Base-by-base conservation (phyloP, 2,113 vertebrate genomes). In the Vombatus ursinus region DNA sequence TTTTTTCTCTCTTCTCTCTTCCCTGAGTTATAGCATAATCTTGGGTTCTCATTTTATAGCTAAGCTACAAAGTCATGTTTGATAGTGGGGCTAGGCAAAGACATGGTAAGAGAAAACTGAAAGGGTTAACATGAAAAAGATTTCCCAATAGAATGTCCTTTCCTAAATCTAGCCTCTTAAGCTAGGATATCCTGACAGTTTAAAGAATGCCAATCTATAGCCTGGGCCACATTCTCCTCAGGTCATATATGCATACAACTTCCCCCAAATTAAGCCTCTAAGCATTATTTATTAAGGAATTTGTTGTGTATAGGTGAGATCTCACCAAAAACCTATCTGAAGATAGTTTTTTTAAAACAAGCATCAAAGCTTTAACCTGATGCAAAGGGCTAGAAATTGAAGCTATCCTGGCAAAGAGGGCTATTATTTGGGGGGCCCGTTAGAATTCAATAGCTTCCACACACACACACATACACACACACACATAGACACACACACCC, bases 351-450 rank as follows among this genome's bases (percentile, higher is more conserved):
- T 84, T 52, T 3, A 37, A 92, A 28, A 95, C 6, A 50, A 77
- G 96, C 51, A 50, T 90, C 54, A 94, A 37, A 0, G 10, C 0
- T 57, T 94, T 77, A 68, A 48, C 44, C 93, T 84, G 12, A 50
- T 50, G 77, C 10, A 90, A 96, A 94, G 44, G 94, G 53, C 50
- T 16, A 90, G 92, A 77, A 92, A 95, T 96, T 57, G 31, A 68
- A 94, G 95, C 91, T 57, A 14, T 94, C 91, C 54, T 22, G 53
- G 92, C 91, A 96, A 96, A 97, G 84, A 0, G n/a, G 91, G 93
- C 95, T 93, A 93, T 95, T 54, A 97, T 98, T 98, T 97, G 92
- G 95, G 96, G 37, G 96, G 31, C 16, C 16, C 28, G 95, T 93
- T 95, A 95, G 96, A 96, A 97, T 96, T 93, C 0, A 0, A 84